phyloP scores from a whole-genome alignment of 1,140 invertebrate genomes.

The Drosophila neocordata region DNA sequence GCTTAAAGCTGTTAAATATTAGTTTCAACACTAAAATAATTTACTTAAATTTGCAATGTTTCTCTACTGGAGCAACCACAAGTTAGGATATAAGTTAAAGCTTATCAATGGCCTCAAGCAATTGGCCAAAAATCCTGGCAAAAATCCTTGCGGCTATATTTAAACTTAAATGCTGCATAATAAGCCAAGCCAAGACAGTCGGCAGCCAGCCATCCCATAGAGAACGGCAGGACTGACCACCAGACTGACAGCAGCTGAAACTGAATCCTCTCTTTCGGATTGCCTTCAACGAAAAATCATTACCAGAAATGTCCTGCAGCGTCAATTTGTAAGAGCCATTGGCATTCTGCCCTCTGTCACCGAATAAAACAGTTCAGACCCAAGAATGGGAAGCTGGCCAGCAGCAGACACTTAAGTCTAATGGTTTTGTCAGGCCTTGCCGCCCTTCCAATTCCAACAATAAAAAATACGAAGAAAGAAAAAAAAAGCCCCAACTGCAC shows the following conservation, averaged over 20 bases:
- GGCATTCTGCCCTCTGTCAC: conserved; percentile 61
- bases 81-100: conserved; percentile 27
- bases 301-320: conserved; percentile 74
- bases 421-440: conserved; percentile 56
- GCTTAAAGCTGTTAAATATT: background rate
- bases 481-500: conserved; percentile 46
- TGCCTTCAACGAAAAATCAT: conserved; percentile 58
- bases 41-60: conserved; percentile 2
- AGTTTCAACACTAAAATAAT: background rate
- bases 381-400: conserved; percentile 23
- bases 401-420: conserved; percentile 70
- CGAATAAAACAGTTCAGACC: background rate
- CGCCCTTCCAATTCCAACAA: background rate
- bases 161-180: conserved; percentile 66
- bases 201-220: conserved; percentile 11
- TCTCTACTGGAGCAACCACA: conserved; percentile 16
- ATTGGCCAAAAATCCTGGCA: conserved; percentile 37
- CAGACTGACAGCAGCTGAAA: conserved; percentile 25
- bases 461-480: conserved; percentile 22
- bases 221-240: conserved; percentile 15
- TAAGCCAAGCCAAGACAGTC: conserved; percentile 47
- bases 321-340: conserved; percentile 70
- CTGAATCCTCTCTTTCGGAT: conserved; percentile 29
- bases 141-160: conserved; percentile 47
- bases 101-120: conserved; percentile 45